phyloP scores from a whole-genome alignment of 2,888 invertebrate genomes.

The Chouioia cunea region DNA sequence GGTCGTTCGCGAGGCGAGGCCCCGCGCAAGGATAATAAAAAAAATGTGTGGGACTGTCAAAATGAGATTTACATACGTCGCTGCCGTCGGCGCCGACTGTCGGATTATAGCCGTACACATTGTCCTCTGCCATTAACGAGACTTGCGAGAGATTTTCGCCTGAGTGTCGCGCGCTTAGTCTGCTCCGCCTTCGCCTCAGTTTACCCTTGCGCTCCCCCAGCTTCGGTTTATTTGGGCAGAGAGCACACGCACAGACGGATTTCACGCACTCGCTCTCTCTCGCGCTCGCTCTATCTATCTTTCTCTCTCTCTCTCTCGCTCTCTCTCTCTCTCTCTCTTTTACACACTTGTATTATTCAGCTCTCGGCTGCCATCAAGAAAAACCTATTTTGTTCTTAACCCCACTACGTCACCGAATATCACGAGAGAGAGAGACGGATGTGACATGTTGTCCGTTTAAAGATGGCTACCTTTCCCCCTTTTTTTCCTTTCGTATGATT shows the following conservation, averaged over 20 bases:
- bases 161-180: conserved; percentile 32
- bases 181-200: conserved; percentile 21
- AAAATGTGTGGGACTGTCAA: conserved; percentile 60
- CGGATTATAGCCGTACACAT: conserved; percentile 67
- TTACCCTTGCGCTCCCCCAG: conserved; percentile 34
- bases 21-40: background rate
- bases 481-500: conserved; percentile 15
- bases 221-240: conserved; percentile 2
- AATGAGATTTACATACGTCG: conserved; percentile 62
- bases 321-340: background rate
- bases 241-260: no score
- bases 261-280: background rate
- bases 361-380: conserved; percentile 57
- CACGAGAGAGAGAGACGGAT: conserved; percentile 63
- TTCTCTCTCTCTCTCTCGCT: background rate
- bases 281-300: background rate
- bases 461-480: conserved; percentile 61
- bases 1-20: conserved; percentile 32
- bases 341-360: conserved; percentile 7
- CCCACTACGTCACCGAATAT: conserved; percentile 59
- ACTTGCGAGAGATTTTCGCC: conserved; percentile 39
- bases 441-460: conserved; percentile 61
- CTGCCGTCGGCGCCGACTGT: conserved; percentile 64
- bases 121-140: conserved; percentile 68
- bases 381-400: conserved; percentile 65